A percentile compares a stretch with the other conserved stretches of the same genome.
Evolutionary conservation across 1,140 invertebrate species (phyloP).

Genomic region (Monomorium pharaonis): DNA sequence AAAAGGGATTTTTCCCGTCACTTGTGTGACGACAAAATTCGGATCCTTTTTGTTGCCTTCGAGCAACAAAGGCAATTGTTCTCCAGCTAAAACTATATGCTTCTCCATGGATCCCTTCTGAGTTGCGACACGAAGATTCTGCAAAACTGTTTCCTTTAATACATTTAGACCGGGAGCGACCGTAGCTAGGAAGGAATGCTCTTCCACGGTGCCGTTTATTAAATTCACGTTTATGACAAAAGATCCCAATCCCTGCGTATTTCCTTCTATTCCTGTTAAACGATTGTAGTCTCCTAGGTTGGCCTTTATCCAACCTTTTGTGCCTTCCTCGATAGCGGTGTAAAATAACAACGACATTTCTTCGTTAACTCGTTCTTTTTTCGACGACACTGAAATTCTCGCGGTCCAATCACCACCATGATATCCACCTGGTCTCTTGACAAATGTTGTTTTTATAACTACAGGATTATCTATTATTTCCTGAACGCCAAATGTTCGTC

Average conservation of each 20-base stretch:
- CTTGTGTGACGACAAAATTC: constrained; percentile 94
- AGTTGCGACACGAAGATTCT: constrained; percentile 87
- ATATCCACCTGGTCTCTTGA: constrained; percentile 92
- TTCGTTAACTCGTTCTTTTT: constrained; percentile 81
- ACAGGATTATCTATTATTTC: constrained; percentile 93
- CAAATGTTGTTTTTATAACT: constrained; percentile 93
- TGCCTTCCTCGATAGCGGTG: constrained; percentile 90
- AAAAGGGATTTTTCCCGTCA: constrained; percentile 93
- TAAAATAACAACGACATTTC: constrained; percentile 92
- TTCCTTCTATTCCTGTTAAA: constrained; percentile 90
- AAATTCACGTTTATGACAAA: constrained; percentile 87
- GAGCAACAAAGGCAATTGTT: constrained; percentile 85
- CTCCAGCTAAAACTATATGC: constrained; percentile 88
- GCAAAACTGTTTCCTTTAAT: constrained; percentile 92
- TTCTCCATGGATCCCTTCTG: constrained; percentile 86
- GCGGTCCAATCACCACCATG: constrained; percentile 98
- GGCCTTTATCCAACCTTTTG: constrained; percentile 87
- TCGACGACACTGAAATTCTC: constrained; percentile 89
- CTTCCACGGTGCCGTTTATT: constrained; percentile 87
- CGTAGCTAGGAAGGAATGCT: constrained; percentile 91
- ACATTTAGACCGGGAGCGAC: constrained; percentile 89
- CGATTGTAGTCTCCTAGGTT: constrained; percentile 86
- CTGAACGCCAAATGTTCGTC: constrained; percentile 96
- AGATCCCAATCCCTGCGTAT: constrained; percentile 91
- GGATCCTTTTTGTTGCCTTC: constrained; percentile 86